Percentiles rank a stretch among this genome's conserved stretches.
phyloP scores from a whole-genome alignment of 2,113 vertebrate species.

The Zeus faber region DNA sequence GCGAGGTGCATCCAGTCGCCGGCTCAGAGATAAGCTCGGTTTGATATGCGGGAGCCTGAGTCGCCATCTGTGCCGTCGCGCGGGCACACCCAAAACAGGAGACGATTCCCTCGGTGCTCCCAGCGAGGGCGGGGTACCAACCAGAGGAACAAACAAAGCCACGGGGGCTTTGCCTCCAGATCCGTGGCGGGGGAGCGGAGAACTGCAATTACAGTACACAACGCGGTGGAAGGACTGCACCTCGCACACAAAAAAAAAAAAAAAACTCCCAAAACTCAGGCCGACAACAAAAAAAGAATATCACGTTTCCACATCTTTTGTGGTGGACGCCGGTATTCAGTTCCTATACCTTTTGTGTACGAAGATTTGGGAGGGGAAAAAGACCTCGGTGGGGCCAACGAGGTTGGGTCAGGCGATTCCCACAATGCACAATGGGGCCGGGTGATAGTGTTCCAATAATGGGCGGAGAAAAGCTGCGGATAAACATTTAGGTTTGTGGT shows the following conservation, averaged over 20 bases:
- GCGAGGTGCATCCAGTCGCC: conserved; percentile 33
- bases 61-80: conserved; percentile 52
- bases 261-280: too few relatives aligned
- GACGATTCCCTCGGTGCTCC: conserved; percentile 51
- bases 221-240: conserved; percentile 40
- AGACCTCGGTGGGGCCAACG: conserved; percentile 49
- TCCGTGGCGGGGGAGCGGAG: conserved; percentile 34
- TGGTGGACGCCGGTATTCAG: conserved; percentile 40
- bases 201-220: conserved; percentile 55
- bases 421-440: conserved; percentile 42
- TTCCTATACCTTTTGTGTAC: conserved; percentile 58
- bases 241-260: conserved; percentile 41
- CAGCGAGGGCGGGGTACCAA: conserved; percentile 38
- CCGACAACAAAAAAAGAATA: conserved; percentile 46
- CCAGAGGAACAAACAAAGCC: conserved; percentile 56
- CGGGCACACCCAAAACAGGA: conserved; percentile 62
- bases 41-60: conserved; percentile 32
- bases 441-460: conserved; percentile 44
- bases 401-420: conserved; percentile 50
- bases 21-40: conserved; percentile 36
- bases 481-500: conserved; percentile 49
- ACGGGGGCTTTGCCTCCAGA: conserved; percentile 44
- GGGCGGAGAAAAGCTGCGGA: conserved; percentile 46
- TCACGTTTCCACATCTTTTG: conserved; percentile 56
- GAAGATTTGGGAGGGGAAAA: conserved; percentile 27